A percentile compares a stretch with the other conserved stretches of the same genome.
phyloP scores from a whole-genome alignment of 2,797 vertebrate species.

The Chromobotia macracanthus region DNA sequence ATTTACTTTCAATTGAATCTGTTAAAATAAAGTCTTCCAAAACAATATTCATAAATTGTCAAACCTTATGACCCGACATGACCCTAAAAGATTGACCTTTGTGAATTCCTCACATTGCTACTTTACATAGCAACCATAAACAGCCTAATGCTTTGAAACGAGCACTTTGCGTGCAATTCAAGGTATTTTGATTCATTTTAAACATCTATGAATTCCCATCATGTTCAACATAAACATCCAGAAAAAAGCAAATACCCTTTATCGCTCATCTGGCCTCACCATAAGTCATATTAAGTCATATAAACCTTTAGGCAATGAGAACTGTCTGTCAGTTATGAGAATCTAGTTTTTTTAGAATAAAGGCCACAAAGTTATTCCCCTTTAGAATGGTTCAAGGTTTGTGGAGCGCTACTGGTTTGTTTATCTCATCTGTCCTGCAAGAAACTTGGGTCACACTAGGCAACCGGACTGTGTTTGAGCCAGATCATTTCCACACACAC shows the following conservation, averaged over 20 bases:
- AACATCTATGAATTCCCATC: not conserved
- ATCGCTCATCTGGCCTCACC: not conserved
- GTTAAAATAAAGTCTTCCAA: too few species aligned
- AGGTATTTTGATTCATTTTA: not conserved
- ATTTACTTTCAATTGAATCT: too few species aligned
- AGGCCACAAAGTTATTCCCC: too few species aligned
- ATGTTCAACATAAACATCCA: not conserved
- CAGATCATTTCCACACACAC: slow-evolving; percentile 13
- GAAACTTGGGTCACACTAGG: not conserved
- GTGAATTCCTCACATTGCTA: not conserved
- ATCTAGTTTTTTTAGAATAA: not conserved
- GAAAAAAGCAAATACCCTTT: not conserved
- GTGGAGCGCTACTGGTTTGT: not conserved
- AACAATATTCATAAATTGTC: not conserved
- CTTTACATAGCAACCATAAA: not conserved
- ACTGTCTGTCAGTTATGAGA: too few species aligned
- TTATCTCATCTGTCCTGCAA: not conserved
- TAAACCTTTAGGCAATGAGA: not conserved
- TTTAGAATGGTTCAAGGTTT: not conserved
- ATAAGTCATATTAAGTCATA: not conserved
- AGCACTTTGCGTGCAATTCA: not conserved
- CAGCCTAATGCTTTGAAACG: not conserved
- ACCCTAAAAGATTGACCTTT: not conserved
- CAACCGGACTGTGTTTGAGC: not conserved
- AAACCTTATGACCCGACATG: not conserved